phyloP scores from a whole-genome alignment of 2,797 vertebrate species.

The Falco concolor region DNA sequence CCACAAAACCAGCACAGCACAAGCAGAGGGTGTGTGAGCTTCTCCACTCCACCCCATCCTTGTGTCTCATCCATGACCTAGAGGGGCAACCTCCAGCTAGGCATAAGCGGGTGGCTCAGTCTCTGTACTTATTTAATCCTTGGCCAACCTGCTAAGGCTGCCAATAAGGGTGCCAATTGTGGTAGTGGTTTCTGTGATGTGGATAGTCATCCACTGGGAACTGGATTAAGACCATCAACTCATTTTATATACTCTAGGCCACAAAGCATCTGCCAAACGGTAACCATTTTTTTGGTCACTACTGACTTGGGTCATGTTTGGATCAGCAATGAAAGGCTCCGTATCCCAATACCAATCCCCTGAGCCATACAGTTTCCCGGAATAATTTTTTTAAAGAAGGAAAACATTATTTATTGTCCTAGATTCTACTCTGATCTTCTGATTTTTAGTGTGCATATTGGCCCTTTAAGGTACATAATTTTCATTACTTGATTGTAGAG shows the following conservation, averaged over 20 bases:
- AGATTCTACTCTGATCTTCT: slow-evolving; percentile 22
- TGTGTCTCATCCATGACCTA: slow-evolving; percentile 57
- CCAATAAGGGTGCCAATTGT: slow-evolving; percentile 63
- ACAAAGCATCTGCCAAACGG: slow-evolving; percentile 63
- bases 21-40: slow-evolving; percentile 55
- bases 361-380: slow-evolving; percentile 35
- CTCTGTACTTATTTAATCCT: slow-evolving; percentile 62
- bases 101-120: slow-evolving; percentile 33
- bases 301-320: slow-evolving; percentile 56
- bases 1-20: slow-evolving; percentile 54
- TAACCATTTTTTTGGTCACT: slow-evolving; percentile 58
- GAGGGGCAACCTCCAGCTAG: slow-evolving; percentile 58
- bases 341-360: slow-evolving; percentile 30
- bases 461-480: background rate
- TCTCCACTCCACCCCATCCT: slow-evolving; percentile 44
- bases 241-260: slow-evolving; percentile 61
- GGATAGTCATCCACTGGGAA: slow-evolving; percentile 60
- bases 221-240: slow-evolving; percentile 66
- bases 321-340: slow-evolving; percentile 61
- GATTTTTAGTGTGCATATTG: background rate
- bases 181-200: slow-evolving; percentile 70
- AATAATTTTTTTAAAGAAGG: slow-evolving; percentile 41
- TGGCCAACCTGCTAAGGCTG: slow-evolving; percentile 58
- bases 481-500: background rate
- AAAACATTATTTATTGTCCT: slow-evolving; percentile 12